Evolutionary conservation across 2,888 invertebrate species (phyloP), one percentile per base, ranked within the genome.

Genomic region (Torymus auratus): DNA sequence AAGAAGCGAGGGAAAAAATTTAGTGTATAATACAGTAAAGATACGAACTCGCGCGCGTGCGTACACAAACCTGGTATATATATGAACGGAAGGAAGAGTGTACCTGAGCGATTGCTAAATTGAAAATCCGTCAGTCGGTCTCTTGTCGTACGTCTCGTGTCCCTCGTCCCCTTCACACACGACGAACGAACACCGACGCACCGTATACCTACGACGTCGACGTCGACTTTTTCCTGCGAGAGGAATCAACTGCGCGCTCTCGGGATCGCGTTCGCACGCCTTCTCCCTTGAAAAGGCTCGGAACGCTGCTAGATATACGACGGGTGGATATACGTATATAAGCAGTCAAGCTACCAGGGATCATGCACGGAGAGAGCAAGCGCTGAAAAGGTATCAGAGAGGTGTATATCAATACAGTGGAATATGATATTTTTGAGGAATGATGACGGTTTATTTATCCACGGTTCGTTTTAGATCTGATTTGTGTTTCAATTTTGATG

Each of bases 101-200:
- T 78, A 79, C 69, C 56, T 73, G 79, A 82, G 61, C 69, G 82
- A 79, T 73, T 69, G 65, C 76, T 69, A 76, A 76, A 82, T 82
- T 82, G 79, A 82, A 82, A 82, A 82, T 82, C 72, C 72, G 68
- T 60, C 65, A 78, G 78, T 78, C 81, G 78, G 75, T 78, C 78
- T 73, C 72, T 55, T 64, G 71, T 75, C 71, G 65, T 60, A n/a
- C n/a, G 65, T 70, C 52, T 20, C 20, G 20, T 20, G 60, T 28
- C 15, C 64, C 20, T 20, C 68, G 17, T 14, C 5, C 23, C 41
- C 58, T 14, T 13, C 61, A 68, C 56, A 41, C 14, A n/a, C 53
- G 15, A 55, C 56, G n/a, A 58, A 75, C 28, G 5, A 5, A 20
- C 20, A 20, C 13, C 41, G 75, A 62, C 60, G 53, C 50, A 62